Percentiles rank a stretch among this genome's conserved stretches.
Conservation (phyloP, 2,888 invertebrate species). For the Agrotis ipsilon region DNA sequence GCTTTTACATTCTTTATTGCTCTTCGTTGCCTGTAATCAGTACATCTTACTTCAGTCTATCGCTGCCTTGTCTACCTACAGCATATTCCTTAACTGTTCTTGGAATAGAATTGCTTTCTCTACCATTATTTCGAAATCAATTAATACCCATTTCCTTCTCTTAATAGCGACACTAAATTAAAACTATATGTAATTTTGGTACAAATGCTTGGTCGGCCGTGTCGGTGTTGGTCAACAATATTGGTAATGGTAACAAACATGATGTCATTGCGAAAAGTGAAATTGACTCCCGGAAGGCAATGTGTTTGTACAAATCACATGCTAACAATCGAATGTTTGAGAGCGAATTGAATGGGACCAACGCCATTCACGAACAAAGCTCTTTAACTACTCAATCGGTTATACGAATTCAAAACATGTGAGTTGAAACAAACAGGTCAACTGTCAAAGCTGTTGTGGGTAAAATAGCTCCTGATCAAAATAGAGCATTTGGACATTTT, state of each 20-base stretch:
- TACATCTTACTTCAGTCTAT: constrained; percentile 4
- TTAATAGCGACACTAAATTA: constrained; percentile 39
- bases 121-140: constrained; percentile 14
- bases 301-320: constrained; percentile 61
- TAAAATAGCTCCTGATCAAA: constrained; percentile 27
- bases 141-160: constrained; percentile 23
- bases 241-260: constrained; percentile 58
- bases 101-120: neutral
- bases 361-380: constrained; percentile 61
- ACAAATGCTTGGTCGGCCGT: constrained; percentile 43
- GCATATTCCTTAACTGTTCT: neutral
- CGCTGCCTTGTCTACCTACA: neutral
- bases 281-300: constrained; percentile 70
- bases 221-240: constrained; percentile 53
- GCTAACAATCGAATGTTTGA: constrained; percentile 63
- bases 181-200: constrained; percentile 33
- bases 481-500: constrained; percentile 18
- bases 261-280: constrained; percentile 74
- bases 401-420: constrained; percentile 48
- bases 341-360: constrained; percentile 65
- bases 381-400: constrained; percentile 47
- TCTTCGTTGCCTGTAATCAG: constrained; percentile 2
- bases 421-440: constrained; percentile 29
- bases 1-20: constrained; percentile 19
- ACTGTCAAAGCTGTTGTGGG: constrained; percentile 25